These are phyloP conservation scores for Gortyna flavago DNA, from an alignment of 2,888 invertebrate species.

Conservation along the genomic window DNA sequence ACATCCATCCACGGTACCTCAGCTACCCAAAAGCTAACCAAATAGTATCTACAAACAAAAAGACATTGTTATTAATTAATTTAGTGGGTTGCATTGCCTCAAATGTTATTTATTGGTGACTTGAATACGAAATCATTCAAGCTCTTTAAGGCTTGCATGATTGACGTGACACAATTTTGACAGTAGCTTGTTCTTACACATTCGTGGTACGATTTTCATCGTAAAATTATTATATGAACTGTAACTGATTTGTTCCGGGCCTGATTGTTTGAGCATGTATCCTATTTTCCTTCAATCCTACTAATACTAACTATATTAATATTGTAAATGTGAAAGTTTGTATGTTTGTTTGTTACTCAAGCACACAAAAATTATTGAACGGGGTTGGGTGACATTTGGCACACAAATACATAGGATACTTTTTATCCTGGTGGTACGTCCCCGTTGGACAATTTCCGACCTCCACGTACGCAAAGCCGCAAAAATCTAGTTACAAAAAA, in stretches of 20 bases:
- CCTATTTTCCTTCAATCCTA: not conserved
- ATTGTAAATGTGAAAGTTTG: not conserved
- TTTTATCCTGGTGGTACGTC: not conserved
- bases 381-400: not conserved
- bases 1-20: constrained; percentile 62
- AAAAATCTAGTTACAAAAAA: not conserved
- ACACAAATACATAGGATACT: not conserved
- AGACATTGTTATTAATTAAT: constrained; percentile 14
- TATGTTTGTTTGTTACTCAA: not conserved
- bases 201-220: constrained; percentile 5
- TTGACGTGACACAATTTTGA: constrained; percentile 9
- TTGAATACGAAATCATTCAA: not conserved
- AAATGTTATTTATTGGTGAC: not conserved
- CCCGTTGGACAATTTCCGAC: not conserved
- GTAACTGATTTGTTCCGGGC: not conserved
- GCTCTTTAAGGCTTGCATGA: not conserved
- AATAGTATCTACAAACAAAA: constrained; percentile 19
- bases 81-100: constrained; percentile 25
- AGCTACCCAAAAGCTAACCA: constrained; percentile 41
- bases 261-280: too few species aligned
- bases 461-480: not conserved
- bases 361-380: too few species aligned
- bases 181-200: not conserved
- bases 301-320: not conserved
- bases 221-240: not conserved